Conservation (phyloP, 2,113 vertebrate species). For the Archilochus colubris region DNA sequence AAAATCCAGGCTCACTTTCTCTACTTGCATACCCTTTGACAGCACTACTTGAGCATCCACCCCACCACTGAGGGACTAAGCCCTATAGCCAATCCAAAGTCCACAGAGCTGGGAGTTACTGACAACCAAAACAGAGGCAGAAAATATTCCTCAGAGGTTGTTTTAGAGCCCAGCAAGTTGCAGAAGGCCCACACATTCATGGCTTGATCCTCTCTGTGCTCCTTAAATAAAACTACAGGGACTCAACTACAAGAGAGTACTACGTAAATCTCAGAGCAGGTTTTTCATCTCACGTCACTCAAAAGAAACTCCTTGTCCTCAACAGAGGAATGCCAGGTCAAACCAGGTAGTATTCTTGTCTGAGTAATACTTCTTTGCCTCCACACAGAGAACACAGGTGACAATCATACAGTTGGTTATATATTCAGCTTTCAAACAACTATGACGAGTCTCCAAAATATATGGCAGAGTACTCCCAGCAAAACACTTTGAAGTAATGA, state of each 20-base stretch:
- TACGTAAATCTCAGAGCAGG: background rate
- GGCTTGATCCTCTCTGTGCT: background rate
- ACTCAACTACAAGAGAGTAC: background rate
- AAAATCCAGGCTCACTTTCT: background rate
- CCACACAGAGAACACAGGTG: slow-evolving; percentile 2
- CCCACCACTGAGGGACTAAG: background rate
- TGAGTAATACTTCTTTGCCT: slow-evolving; percentile 8
- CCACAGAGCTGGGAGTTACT: background rate
- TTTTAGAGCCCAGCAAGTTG: background rate
- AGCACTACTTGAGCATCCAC: background rate
- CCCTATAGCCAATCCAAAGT: background rate
- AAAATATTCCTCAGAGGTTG: background rate
- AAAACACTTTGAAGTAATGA: slow-evolving; percentile 54
- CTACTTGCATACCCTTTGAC: background rate
- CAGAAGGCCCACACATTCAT: background rate
- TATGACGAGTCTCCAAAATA: slow-evolving; percentile 19
- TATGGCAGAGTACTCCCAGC: background rate
- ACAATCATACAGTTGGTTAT: background rate
- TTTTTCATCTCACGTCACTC: background rate
- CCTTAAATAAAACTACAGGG: background rate
- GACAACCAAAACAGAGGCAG: background rate
- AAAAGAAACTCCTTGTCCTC: background rate
- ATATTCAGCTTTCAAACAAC: slow-evolving; percentile 35
- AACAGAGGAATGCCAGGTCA: background rate
- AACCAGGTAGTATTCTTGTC: background rate